A percentile compares a stretch with the other conserved stretches of the same genome.
These are phyloP conservation scores for Macroteleia sp. DNA, from an alignment of 2,888 invertebrate species.

Conservation along the genomic window DNA sequence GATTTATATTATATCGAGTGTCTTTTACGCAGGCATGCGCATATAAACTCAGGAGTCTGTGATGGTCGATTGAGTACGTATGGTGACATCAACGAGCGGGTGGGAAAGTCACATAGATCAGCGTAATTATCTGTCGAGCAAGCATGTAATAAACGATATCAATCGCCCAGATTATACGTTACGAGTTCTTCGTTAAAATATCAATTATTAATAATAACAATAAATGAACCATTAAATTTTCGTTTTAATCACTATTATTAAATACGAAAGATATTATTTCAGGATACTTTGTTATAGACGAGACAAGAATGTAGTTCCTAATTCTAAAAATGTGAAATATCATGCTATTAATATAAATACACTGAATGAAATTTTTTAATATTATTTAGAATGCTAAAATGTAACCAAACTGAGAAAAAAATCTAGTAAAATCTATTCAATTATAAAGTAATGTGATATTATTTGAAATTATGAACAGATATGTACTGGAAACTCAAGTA, in stretches of 20 bases:
- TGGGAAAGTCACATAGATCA: slow-evolving; percentile 60
- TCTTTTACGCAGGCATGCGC: slow-evolving; percentile 55
- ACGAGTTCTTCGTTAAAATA: slow-evolving; percentile 21
- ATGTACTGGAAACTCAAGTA: too few relatives aligned
- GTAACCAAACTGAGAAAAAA: too few relatives aligned
- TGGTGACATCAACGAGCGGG: slow-evolving; percentile 65
- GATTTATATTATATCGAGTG: slow-evolving; percentile 58
- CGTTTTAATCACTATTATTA: slow-evolving; percentile 13
- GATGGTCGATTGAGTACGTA: slow-evolving; percentile 49
- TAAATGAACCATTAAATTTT: slow-evolving; percentile 16
- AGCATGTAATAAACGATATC: slow-evolving; percentile 50
- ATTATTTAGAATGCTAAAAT: too few relatives aligned
- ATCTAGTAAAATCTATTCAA: too few relatives aligned
- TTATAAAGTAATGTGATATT: too few relatives aligned
- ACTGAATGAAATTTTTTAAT: too few relatives aligned
- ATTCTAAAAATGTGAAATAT: too few relatives aligned
- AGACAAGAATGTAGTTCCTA: too few relatives aligned
- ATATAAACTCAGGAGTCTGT: slow-evolving; percentile 28
- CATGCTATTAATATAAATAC: too few relatives aligned
- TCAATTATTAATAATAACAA: slow-evolving; percentile 39
- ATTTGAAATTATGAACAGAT: too few relatives aligned
- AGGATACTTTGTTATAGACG: too few relatives aligned
- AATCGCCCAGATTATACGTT: slow-evolving; percentile 37
- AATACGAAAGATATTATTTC: neutral
- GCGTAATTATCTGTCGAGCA: slow-evolving; percentile 42